Evolutionary conservation across 1,140 invertebrate genomes (phyloP), one percentile per base, ranked within the genome.

Genomic region (Sarcophaga peregrina): DNA sequence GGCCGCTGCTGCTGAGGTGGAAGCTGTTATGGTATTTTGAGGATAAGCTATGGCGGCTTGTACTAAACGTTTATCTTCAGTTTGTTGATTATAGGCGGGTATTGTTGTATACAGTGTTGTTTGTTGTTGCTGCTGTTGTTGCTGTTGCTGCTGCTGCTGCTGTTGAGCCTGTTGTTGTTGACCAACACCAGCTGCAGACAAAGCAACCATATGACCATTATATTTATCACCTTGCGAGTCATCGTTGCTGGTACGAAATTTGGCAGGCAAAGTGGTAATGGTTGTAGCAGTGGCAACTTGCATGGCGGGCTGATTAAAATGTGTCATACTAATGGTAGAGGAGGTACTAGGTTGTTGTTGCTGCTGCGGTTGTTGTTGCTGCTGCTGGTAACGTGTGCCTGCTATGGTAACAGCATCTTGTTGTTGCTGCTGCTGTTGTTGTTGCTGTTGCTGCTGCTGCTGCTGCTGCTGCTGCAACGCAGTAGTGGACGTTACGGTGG

Each of bases 191-290:
- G 81, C 75, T n/a, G 80, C 82, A n/a, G 54, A 62, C 8, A 86
- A 58, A 20, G 86, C 82, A 50, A 90, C 86, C 82, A 90, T 73
- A 75, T 90, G 89, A 0, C 89, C 89, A 85, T 90, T 90, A 81
- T 90, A 89, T 75, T 89, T 90, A 83, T 89, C 88, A 5, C 83
- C 83, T 68, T 84, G 81, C 11, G 17, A 46, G 72, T 82, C 83
- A 82, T 84, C 81, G 48, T 25, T 50, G 58, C 48, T 82, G 8
- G 84, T 80, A 17, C 85, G 85, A 81, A 85, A 86, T 76, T 84
- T 85, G 86, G 83, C 83, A 84, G 83, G 78, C 20, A 84, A 50
- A 46, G 83, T 75, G 37, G 81, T 80, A 62, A 74, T 85, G 85
- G 81, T 84, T 84, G 86, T 82, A 54, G 10, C 85, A 11, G 82